phyloP scores from a whole-genome alignment of 2,888 invertebrate genomes.

The Sinohyriopsis cumingii region DNA sequence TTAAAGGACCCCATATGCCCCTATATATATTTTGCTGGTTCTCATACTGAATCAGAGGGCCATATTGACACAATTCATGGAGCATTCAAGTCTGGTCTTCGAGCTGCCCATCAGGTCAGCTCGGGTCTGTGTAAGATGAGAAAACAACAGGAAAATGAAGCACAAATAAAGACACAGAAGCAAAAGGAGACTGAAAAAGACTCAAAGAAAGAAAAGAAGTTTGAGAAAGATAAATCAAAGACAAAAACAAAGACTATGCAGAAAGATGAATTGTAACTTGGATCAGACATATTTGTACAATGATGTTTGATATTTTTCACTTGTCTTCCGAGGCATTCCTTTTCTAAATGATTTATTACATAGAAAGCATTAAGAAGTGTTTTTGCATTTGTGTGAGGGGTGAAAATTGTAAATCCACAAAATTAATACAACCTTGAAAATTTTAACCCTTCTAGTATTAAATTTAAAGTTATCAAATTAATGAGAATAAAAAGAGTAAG shows the following conservation, averaged over 20 bases:
- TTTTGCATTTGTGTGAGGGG: too few species aligned
- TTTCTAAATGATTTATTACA: too few species aligned
- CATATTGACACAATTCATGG: constrained; percentile 54
- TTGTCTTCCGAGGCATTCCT: too few species aligned
- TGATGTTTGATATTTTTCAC: too few species aligned
- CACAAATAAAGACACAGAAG: constrained; percentile 8
- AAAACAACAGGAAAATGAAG: constrained; percentile 8
- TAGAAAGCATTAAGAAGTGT: too few species aligned
- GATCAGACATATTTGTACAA: too few species aligned
- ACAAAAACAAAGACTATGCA: constrained; percentile 4
- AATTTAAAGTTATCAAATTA: too few species aligned
- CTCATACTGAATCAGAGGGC: constrained; percentile 43
- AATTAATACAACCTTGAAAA: too few species aligned
- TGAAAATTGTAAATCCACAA: too few species aligned
- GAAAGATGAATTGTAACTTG: not conserved
- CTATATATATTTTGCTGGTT: constrained; percentile 59
- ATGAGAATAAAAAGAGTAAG: too few species aligned
- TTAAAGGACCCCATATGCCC: constrained; percentile 54
- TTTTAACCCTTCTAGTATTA: too few species aligned
- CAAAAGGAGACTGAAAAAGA: not conserved
- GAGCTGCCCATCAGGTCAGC: constrained; percentile 47
- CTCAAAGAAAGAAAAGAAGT: constrained; percentile 2
- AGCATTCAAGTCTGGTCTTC: constrained; percentile 54
- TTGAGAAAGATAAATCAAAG: constrained; percentile 1
- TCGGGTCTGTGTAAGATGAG: constrained; percentile 25